A percentile compares a stretch with the other conserved stretches of the same genome.
Conservation (phyloP, 2,797 vertebrate species). For the Myiotriccus ornatus region DNA sequence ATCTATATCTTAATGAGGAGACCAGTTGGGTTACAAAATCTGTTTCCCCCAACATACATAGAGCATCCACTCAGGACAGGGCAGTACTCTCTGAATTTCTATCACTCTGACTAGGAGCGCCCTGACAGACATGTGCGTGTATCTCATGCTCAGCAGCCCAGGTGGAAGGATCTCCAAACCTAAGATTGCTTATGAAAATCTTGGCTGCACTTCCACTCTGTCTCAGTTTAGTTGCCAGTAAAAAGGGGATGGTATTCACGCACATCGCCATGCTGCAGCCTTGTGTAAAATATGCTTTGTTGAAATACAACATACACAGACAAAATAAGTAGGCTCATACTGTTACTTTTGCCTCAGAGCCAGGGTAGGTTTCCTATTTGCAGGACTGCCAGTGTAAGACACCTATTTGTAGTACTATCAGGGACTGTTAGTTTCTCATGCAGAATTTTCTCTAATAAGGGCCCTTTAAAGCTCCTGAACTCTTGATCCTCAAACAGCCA, state of each 20-base stretch:
- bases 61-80: background rate
- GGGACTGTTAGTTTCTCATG: background rate
- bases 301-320: background rate
- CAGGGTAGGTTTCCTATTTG: background rate
- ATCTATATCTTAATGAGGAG: background rate
- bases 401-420: background rate
- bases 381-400: background rate
- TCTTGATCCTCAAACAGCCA: conserved; percentile 31
- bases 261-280: background rate
- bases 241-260: background rate
- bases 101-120: background rate
- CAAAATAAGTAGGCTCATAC: background rate
- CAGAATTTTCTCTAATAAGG: conserved; percentile 31
- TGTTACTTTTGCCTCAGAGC: background rate
- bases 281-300: background rate
- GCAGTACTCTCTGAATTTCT: background rate
- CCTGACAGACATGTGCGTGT: background rate
- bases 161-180: background rate
- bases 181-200: background rate
- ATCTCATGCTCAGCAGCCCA: background rate
- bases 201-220: background rate
- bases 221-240: background rate
- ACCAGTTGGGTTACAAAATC: accelerated
- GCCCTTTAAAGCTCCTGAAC: conserved; percentile 37
- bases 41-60: background rate